Evolutionary conservation across 2,888 invertebrate species (phyloP).

Genomic region (Xylota sylvarum): DNA sequence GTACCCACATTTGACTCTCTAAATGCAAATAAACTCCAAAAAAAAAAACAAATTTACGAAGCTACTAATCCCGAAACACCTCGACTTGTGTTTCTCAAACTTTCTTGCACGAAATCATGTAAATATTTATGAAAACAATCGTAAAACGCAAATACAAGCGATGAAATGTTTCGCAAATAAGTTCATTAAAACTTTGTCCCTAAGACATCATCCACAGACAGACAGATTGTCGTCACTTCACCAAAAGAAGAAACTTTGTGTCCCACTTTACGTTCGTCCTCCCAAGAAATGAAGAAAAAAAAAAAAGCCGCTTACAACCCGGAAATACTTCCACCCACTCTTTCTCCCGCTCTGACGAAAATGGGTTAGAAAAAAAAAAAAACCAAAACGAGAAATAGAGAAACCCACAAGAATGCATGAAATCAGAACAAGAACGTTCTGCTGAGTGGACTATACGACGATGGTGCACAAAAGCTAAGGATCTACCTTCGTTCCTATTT

Average conservation of each 20-base stretch:
- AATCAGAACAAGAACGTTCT: constrained; percentile 59
- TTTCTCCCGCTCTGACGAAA: neutral
- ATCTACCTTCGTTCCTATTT: neutral
- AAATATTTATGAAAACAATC: constrained; percentile 47
- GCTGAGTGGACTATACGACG: constrained; percentile 43
- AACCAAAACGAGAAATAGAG: no score
- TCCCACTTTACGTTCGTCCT: constrained; percentile 5
- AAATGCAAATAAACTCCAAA: neutral
- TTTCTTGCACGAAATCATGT: neutral
- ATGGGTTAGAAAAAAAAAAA: no score
- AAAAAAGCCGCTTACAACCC: constrained; percentile 34
- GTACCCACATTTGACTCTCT: neutral
- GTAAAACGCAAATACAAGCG: constrained; percentile 39
- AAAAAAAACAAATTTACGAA: constrained; percentile 16
- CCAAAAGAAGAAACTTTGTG: constrained; percentile 30
- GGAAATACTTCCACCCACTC: constrained; percentile 36
- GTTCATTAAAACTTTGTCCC: constrained; percentile 72
- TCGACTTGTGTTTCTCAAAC: constrained; percentile 6
- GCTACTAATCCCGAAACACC: constrained; percentile 22
- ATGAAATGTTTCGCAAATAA: constrained; percentile 71
- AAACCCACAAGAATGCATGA: constrained; percentile 40
- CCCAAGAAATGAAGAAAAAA: neutral
- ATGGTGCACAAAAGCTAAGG: constrained; percentile 40
- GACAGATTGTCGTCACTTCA: constrained; percentile 54
- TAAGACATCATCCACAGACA: constrained; percentile 46